These are phyloP conservation scores for Lycaon pictus DNA, from an alignment of 2,113 vertebrate genomes.

Conservation along the genomic window DNA sequence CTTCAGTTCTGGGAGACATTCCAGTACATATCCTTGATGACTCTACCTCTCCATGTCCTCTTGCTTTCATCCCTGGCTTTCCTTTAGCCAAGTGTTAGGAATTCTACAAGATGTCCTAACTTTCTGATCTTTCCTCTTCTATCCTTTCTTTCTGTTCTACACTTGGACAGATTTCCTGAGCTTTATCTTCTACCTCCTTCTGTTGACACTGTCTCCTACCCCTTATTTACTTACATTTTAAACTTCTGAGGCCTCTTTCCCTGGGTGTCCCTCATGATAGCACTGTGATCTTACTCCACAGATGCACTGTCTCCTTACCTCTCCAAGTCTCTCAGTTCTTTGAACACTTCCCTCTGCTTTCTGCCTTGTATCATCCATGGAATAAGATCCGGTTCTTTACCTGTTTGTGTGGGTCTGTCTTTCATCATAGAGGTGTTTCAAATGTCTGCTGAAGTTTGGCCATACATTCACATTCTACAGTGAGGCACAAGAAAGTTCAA, in stretches of 20 bases:
- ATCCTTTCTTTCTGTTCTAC: neutral
- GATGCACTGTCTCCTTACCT: neutral
- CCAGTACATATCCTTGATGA: neutral
- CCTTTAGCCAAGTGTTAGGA: too few relatives aligned
- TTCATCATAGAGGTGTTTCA: neutral
- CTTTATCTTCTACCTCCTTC: neutral
- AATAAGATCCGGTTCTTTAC: neutral
- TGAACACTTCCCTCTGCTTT: neutral
- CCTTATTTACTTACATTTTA: neutral
- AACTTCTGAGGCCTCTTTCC: neutral
- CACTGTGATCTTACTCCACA: neutral
- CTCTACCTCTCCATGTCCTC: fast-evolving
- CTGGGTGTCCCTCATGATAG: fast-evolving
- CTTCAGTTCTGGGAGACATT: neutral
- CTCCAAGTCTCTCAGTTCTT: neutral
- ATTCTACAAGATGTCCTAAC: neutral
- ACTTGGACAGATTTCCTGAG: too few relatives aligned
- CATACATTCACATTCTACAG: fast-evolving
- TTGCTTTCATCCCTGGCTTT: neutral
- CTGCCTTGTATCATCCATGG: neutral
- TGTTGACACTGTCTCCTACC: fast-evolving
- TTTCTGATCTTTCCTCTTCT: too few relatives aligned
- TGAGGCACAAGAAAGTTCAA: neutral
- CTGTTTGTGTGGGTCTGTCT: neutral
- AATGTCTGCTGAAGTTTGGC: neutral